Evolutionary conservation across 2,113 vertebrate genomes (phyloP).

Genomic region (Lampris megalopsis): DNA sequence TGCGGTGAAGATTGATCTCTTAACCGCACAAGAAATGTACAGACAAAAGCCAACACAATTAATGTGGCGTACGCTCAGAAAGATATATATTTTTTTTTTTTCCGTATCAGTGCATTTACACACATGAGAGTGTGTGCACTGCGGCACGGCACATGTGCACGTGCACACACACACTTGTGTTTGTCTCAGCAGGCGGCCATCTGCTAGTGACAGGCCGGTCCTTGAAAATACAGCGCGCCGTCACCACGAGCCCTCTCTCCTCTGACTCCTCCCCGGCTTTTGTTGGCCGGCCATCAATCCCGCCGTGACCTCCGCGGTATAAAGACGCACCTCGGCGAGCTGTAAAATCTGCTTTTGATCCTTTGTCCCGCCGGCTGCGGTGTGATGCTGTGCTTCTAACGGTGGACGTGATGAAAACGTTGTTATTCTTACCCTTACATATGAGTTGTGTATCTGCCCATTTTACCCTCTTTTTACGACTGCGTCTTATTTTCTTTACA

Average conservation of each 20-base stretch:
- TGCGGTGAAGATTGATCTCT: constrained; percentile 8
- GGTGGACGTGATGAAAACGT: background rate
- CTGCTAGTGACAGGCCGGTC: constrained; percentile 38
- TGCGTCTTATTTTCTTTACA: background rate
- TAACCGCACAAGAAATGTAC: background rate
- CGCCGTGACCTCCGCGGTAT: too few species aligned
- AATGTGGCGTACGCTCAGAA: background rate
- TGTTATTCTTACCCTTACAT: background rate
- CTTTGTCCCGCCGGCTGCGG: background rate
- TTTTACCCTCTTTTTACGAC: background rate
- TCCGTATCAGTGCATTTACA: too few species aligned
- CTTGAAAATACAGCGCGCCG: constrained; percentile 2
- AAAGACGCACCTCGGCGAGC: background rate
- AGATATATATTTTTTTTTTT: background rate
- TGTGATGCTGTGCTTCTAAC: background rate
- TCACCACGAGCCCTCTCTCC: background rate
- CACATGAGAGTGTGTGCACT: too few species aligned
- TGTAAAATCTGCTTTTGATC: too few species aligned
- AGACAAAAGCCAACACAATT: background rate
- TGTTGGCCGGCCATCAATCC: constrained; percentile 4
- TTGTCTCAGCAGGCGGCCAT: constrained; percentile 24
- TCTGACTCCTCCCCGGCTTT: constrained; percentile 16
- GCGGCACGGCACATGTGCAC: background rate
- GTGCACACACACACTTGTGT: background rate
- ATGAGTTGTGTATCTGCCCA: background rate